phyloP scores from a whole-genome alignment of 2,888 invertebrate species.

The Anticlea derivata region DNA sequence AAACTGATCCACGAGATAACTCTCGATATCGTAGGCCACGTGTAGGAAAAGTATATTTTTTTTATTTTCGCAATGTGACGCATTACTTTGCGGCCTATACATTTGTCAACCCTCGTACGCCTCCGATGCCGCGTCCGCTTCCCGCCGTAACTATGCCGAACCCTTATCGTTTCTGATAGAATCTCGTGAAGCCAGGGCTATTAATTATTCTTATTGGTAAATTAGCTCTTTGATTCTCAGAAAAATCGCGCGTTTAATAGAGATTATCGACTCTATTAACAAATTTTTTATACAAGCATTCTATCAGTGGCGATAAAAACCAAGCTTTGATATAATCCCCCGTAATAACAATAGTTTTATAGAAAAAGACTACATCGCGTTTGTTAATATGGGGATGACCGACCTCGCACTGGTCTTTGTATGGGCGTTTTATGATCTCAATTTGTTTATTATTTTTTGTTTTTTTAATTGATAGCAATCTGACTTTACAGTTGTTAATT shows the following conservation, averaged over 20 bases:
- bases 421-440: conserved; percentile 76
- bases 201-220: conserved; percentile 17
- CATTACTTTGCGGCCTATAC: no score
- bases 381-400: conserved; percentile 10
- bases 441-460: conserved; percentile 44
- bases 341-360: conserved; percentile 4
- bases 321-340: conserved; percentile 9
- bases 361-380: not conserved
- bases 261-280: no score
- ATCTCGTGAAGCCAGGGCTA: conserved; percentile 9
- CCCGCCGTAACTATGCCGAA: not conserved
- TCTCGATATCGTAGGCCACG: no score
- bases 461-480: conserved; percentile 46
- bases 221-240: conserved; percentile 9
- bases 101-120: not conserved
- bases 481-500: conserved; percentile 52
- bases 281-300: no score
- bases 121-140: not conserved
- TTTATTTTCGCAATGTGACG: no score
- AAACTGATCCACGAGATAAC: no score
- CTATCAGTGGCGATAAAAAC: conserved; percentile 10
- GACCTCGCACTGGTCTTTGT: conserved; percentile 60
- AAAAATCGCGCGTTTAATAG: not conserved
- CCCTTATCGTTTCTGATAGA: conserved; percentile 12
- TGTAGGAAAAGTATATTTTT: no score